phyloP scores from a whole-genome alignment of 2,888 invertebrate genomes.

The Coelogynopora nodosa region DNA sequence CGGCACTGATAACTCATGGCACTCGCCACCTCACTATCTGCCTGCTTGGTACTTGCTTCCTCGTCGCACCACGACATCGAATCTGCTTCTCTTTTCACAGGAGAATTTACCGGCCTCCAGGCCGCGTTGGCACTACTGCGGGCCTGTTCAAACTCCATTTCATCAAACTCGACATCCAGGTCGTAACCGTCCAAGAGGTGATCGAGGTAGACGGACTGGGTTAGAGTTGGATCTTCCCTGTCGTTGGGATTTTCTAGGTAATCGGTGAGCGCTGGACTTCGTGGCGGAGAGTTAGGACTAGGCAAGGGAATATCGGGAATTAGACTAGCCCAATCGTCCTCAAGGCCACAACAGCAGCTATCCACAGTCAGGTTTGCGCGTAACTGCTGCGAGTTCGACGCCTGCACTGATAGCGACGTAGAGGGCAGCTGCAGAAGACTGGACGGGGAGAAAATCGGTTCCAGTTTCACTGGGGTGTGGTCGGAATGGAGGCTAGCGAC shows the following conservation, averaged over 20 bases:
- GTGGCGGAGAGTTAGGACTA: not conserved
- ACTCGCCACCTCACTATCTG: not conserved
- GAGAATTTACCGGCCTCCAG: not conserved
- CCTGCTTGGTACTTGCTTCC: not conserved
- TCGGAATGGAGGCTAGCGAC: not conserved
- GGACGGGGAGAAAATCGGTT: not conserved
- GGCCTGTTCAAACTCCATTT: not conserved
- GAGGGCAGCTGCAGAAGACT: not conserved
- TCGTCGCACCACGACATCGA: not conserved
- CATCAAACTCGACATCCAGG: not conserved
- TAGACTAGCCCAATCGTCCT: slow-evolving; percentile 6
- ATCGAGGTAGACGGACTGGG: not conserved
- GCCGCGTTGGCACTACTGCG: not conserved
- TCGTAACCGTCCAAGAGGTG: not conserved
- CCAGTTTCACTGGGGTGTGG: not conserved
- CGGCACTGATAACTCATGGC: not conserved
- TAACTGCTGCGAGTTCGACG: not conserved
- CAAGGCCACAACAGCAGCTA: not conserved
- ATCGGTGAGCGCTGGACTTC: not conserved
- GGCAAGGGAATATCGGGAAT: slow-evolving; percentile 8
- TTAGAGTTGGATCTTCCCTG: not conserved
- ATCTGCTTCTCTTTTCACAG: not conserved
- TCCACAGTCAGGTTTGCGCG: not conserved
- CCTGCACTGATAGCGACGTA: not conserved
- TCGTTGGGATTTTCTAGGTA: slow-evolving; percentile 8